Base-by-base conservation (phyloP, 2,797 vertebrate species). In the Gymnocypris eckloni region DNA sequence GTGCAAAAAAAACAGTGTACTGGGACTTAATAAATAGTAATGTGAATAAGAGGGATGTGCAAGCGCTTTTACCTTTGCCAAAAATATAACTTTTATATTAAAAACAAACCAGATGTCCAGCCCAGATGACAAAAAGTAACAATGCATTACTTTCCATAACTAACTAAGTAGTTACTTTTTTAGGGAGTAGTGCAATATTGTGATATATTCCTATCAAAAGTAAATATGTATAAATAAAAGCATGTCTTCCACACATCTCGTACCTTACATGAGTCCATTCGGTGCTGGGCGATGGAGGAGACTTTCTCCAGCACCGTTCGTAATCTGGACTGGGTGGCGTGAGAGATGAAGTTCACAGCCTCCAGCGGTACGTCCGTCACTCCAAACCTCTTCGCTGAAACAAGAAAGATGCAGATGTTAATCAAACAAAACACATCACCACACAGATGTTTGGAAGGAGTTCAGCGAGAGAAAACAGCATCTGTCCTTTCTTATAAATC, bases 181-280 rank as follows among this genome's bases (percentile, higher is more conserved):
- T 37, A 37, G 15, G 3, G 59, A 12, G n/a, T 28, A 25, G 13
- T 11, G 25, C 59, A 61, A 25, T 12, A 64, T 64, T 25, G 11
- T 9, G 37, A 9, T 67, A 4, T 4, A 37, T 67, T 37, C 2
- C 1, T 37, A 18, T 43, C 2, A 71, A 70, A 71, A 13, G 72
- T 28, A 20, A 28, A n/a, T 9, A n/a, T 3, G 11, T 18, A 13
- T 15, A 48, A 56, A 80, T 20, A 48, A 28, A 67, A 45, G 43
- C 20, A 37, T n/a, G 13, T 45, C 43, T 80, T 50, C 7, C 15
- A 13, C 7, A 22, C 41, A 11, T 85, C 25, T 90, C 92, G 87
- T 93, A 97, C 96, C 94, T 97, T 97, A 89, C 95, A 94, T 0
- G 95, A 95, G 88, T 97, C 97, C 94, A 96, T 94, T 72, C 96